Percentiles rank a stretch among this genome's conserved stretches.
Conservation (phyloP, 2,797 vertebrate species). For the Kryptopterus vitreolus region DNA sequence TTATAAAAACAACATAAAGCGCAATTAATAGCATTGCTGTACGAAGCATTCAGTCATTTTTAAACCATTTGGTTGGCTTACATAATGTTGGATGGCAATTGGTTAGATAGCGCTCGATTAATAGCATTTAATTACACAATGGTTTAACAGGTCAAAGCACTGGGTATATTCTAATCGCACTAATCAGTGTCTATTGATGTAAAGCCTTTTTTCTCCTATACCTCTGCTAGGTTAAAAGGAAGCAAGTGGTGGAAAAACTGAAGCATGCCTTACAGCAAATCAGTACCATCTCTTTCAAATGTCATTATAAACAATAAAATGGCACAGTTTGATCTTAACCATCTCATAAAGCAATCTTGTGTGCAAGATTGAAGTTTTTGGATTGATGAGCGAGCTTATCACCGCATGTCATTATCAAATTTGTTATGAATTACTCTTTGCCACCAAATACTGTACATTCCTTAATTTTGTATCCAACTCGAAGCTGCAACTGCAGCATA, state of each 20-base stretch:
- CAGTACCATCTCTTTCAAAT: neutral
- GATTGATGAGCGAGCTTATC: neutral
- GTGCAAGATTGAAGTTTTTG: neutral
- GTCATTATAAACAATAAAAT: neutral
- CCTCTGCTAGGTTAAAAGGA: slow-evolving; percentile 22
- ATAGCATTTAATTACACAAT: slow-evolving; percentile 50
- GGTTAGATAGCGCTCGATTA: slow-evolving; percentile 40
- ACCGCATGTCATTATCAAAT: neutral
- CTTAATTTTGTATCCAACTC: neutral
- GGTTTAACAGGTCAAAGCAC: slow-evolving; percentile 52
- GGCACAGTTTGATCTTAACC: neutral
- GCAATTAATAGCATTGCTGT: neutral
- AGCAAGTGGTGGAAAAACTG: slow-evolving; percentile 25
- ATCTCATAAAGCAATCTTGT: neutral
- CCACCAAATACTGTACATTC: neutral
- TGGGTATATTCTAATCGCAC: slow-evolving; percentile 25
- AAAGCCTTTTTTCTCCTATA: slow-evolving; percentile 16
- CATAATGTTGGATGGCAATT: slow-evolving; percentile 16
- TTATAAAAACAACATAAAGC: neutral
- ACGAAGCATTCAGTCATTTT: neutral
- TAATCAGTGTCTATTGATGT: slow-evolving; percentile 50
- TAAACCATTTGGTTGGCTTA: slow-evolving; percentile 12
- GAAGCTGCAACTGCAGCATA: neutral
- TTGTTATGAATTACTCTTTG: neutral
- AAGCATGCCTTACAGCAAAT: neutral